Evolutionary conservation across 1,140 invertebrate genomes (phyloP).

Genomic region (Aphis craccivora): DNA sequence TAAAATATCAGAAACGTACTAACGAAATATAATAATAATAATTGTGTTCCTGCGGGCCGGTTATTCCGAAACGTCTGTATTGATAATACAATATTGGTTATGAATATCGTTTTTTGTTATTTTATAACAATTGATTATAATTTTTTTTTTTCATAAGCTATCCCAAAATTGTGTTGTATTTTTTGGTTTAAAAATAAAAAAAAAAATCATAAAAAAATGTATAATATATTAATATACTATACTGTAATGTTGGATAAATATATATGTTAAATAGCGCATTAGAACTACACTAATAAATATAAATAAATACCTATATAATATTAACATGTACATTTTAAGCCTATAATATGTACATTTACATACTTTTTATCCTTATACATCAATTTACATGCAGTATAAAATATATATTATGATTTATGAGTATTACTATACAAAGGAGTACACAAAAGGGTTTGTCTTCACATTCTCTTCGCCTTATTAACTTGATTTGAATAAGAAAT

Average conservation of each 20-base stretch:
- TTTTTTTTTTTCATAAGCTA: constrained; percentile 24
- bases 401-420: not conserved
- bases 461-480: not conserved
- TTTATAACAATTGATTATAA: not conserved
- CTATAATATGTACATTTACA: not conserved
- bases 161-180: not conserved
- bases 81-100: not conserved
- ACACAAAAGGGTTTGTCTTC: not conserved
- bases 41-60: not conserved
- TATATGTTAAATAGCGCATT: constrained; percentile 33
- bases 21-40: not conserved
- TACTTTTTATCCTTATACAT: constrained; percentile 16
- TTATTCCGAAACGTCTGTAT: not conserved
- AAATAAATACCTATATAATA: constrained; percentile 16
- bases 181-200: constrained; percentile 15
- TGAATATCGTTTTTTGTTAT: not conserved
- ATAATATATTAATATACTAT: constrained; percentile 3
- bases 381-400: not conserved
- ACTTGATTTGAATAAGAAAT: not conserved
- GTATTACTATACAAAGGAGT: not conserved
- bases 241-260: constrained; percentile 23
- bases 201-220: constrained; percentile 15
- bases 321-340: not conserved
- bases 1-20: constrained; percentile 5
- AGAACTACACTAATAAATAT: constrained; percentile 9